A percentile compares a stretch with the other conserved stretches of the same genome.
Conservation (phyloP, 2,113 vertebrate species). For the Hemicordylus capensis region DNA sequence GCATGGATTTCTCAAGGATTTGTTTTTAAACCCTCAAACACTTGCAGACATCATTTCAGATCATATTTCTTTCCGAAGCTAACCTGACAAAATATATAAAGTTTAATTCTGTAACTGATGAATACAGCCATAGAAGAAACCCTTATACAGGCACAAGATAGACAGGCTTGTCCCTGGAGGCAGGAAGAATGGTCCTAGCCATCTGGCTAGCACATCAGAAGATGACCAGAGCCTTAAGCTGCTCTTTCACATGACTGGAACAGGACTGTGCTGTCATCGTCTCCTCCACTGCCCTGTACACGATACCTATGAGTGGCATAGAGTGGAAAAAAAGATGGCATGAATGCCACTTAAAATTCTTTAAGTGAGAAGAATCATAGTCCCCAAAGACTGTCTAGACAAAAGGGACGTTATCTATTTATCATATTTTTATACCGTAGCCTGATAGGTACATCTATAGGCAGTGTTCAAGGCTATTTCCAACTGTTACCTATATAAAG, state of each 20-base stretch:
- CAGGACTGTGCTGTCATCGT: neutral
- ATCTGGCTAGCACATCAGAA: neutral
- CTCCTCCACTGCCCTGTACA: neutral
- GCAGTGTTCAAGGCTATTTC: too few species aligned
- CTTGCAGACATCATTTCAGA: neutral
- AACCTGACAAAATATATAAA: neutral
- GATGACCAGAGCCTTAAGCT: neutral
- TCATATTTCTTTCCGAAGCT: neutral
- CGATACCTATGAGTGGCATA: neutral
- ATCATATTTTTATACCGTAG: too few species aligned
- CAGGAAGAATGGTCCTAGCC: neutral
- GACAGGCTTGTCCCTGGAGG: neutral
- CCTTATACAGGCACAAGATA: neutral
- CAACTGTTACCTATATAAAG: neutral
- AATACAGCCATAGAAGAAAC: neutral
- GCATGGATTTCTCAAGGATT: neutral
- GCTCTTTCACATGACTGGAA: neutral
- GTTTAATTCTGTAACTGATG: neutral
- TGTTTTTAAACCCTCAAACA: fast-evolving
- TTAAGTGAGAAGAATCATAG: neutral
- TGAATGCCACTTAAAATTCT: neutral
- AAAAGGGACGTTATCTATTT: neutral
- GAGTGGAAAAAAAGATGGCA: neutral
- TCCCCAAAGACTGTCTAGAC: neutral
- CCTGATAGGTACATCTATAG: too few species aligned